Conservation (phyloP, 2,888 invertebrate species). For the Lasioglossum figueresi region DNA sequence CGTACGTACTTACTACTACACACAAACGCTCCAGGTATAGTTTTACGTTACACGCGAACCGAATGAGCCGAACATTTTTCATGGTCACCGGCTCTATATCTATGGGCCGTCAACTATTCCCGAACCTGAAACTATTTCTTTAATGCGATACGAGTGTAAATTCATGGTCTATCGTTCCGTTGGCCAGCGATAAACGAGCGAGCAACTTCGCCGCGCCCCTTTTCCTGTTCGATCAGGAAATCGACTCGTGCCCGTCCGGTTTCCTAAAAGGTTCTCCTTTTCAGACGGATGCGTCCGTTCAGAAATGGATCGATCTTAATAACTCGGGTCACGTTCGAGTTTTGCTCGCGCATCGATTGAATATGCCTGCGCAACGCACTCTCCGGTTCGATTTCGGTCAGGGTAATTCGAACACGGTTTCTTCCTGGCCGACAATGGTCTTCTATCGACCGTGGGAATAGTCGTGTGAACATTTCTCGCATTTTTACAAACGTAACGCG, state of each 20-base stretch:
- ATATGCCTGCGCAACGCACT: conserved; percentile 32
- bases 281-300: background rate
- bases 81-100: conserved; percentile 21
- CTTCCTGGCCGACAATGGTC: conserved; percentile 36
- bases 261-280: conserved; percentile 18
- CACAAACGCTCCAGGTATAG: background rate
- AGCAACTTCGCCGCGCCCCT: conserved; percentile 12
- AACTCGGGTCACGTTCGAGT: background rate
- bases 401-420: conserved; percentile 58
- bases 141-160: background rate
- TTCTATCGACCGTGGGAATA: conserved; percentile 52
- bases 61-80: conserved; percentile 51
- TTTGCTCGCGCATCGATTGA: background rate
- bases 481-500: background rate
- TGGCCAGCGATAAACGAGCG: background rate
- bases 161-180: background rate
- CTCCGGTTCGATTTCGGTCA: conserved; percentile 61
- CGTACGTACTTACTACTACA: background rate
- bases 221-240: conserved; percentile 43
- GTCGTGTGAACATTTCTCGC: conserved; percentile 31
- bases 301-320: conserved; percentile 24
- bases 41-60: conserved; percentile 21
- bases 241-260: conserved; percentile 25
- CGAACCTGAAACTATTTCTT: background rate
- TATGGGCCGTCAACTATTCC: background rate